Percentiles rank a stretch among this genome's conserved stretches.
Evolutionary conservation across 2,797 vertebrate species (phyloP).

Genomic region (Hylomyscus alleni): DNA sequence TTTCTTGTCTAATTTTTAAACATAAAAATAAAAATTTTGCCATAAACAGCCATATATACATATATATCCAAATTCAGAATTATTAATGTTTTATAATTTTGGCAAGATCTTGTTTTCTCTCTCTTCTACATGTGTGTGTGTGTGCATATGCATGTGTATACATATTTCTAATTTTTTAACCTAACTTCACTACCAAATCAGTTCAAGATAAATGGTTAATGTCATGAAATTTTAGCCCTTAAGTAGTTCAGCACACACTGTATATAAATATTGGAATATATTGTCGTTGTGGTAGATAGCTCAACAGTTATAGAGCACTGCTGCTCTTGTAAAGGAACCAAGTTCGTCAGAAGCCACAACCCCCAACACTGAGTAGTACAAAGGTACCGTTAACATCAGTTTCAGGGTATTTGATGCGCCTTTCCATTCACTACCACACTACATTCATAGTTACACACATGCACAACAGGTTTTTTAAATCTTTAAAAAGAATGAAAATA

Average conservation of each 20-base stretch:
- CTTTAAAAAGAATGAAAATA: constrained; percentile 14
- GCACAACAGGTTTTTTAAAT: background rate
- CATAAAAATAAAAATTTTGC: background rate
- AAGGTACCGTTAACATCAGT: background rate
- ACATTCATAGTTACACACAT: no score
- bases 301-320: background rate
- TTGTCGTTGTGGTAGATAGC: background rate
- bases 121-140: background rate
- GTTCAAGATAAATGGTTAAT: background rate
- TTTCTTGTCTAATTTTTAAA: background rate
- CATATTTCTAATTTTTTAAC: background rate
- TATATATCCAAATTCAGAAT: background rate
- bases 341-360: background rate
- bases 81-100: background rate
- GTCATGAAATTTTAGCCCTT: background rate
- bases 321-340: background rate
- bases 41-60: background rate
- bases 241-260: background rate
- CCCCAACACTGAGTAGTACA: background rate
- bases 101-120: background rate
- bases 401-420: background rate
- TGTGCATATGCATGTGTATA: no score
- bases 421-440: background rate
- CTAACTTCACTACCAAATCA: background rate
- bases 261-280: background rate